Base-by-base conservation (phyloP, 2,797 vertebrate genomes). In the Tadarida brasiliensis region DNA sequence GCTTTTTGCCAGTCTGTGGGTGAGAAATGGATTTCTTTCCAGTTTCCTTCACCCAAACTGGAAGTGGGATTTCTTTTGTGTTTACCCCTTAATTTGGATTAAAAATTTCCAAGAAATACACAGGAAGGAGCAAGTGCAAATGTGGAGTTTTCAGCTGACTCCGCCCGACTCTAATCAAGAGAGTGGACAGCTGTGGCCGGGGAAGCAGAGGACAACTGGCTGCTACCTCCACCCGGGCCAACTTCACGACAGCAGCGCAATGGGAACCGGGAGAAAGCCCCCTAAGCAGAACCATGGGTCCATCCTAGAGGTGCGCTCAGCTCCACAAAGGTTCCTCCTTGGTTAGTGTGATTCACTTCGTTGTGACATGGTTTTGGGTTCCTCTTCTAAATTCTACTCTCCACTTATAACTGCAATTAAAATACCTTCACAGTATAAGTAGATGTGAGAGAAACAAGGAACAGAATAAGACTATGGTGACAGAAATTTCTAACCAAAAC, bases 61-160 rank as follows among this genome's bases (percentile, higher is more conserved):
- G 59, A 96, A 83, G 26, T 68, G 39, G 30, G 17, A 19, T 26
- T 57, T 70, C 51, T 94, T 90, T 76, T 83, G 26, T 56, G 89
- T 95, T 93, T 44, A 89, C 86, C 22, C 19, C 63, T 94, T 96
- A 54, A 51, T 59, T 20, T 80, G 44, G 49, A 90, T 76, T n/a
- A 35, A 85, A 86, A 78, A 17, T 44, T 91, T 93, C 57, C 8
- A 89, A 80, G 76, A 91, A 83, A 39, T 14, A 68, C 0, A 78
- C 17, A 88, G 54, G 47, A 67, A 94, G 33, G 11, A 74, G 30
- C n/a, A 49, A 11, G 11, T 16, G 5, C 19, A n/a, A 54, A 81
- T 28, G 19, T 51, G 20, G 4, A 4, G 12, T 4, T 12, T 28
- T 28, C 15, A 56, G 30, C 56, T 39, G 19, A 28, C n/a, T 11